These are phyloP conservation scores for Tragelaphus eurycerus DNA, from an alignment of 2,797 vertebrate species.

Conservation along the genomic window DNA sequence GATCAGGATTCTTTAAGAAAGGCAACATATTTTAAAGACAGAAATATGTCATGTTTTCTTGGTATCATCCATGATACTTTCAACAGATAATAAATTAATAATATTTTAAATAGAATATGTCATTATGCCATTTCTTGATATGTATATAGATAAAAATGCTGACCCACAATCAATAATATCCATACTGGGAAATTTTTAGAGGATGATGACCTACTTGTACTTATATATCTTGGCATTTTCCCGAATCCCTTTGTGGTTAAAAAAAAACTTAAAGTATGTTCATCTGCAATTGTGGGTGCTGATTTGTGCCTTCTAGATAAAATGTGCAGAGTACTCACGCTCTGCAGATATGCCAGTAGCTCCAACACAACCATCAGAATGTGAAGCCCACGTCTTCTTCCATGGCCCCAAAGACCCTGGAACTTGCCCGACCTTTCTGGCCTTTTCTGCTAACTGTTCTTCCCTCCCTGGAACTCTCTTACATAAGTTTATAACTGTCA, in stretches of 20 bases:
- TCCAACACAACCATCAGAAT: background rate
- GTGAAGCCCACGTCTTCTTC: background rate
- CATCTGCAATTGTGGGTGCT: background rate
- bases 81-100: background rate
- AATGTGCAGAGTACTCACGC: background rate
- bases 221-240: background rate
- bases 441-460: background rate
- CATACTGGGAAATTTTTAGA: background rate
- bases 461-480: background rate
- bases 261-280: background rate
- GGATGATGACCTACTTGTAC: background rate
- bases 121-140: background rate
- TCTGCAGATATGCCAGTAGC: background rate
- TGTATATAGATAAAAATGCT: background rate
- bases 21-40: background rate
- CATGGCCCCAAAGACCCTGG: background rate
- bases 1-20: background rate
- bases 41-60: background rate
- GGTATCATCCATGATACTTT: background rate
- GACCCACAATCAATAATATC: background rate
- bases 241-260: background rate
- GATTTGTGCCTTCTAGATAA: background rate
- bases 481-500: background rate
- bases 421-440: background rate
- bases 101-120: background rate